phyloP scores from a whole-genome alignment of 2,888 invertebrate species.

The Napeogenes inachia region DNA sequence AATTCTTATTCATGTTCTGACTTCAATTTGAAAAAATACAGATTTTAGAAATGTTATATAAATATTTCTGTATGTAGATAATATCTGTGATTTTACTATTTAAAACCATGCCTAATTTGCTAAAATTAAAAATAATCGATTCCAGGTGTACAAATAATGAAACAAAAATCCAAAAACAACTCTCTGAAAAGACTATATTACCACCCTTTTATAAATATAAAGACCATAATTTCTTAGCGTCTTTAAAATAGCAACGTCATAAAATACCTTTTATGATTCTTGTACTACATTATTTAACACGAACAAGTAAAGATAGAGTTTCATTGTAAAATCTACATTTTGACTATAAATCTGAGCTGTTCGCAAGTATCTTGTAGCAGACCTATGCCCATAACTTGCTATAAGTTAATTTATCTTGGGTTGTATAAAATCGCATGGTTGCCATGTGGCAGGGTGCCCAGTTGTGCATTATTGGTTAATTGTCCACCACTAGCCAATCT shows the following conservation, averaged over 20 bases:
- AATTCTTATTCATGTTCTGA: too few species aligned
- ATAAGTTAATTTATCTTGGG: slow-evolving; percentile 8
- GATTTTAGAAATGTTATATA: too few species aligned
- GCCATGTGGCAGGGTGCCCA: slow-evolving; percentile 66
- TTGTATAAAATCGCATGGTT: slow-evolving; percentile 29
- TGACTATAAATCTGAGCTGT: slow-evolving; percentile 5
- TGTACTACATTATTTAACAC: background rate
- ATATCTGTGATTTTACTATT: too few species aligned
- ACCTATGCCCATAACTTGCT: slow-evolving; percentile 7
- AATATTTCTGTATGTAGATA: too few species aligned
- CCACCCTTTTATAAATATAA: background rate
- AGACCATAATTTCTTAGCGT: background rate
- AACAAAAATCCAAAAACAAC: too few species aligned
- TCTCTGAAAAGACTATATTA: background rate
- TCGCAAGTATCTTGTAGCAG: slow-evolving; percentile 6
- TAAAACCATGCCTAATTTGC: too few species aligned
- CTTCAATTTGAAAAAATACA: too few species aligned
- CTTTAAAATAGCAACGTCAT: background rate
- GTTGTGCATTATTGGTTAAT: slow-evolving; percentile 55
- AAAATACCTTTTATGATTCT: background rate
- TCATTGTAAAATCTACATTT: slow-evolving; percentile 3
- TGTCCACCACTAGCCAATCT: slow-evolving; percentile 54
- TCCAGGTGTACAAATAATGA: too few species aligned
- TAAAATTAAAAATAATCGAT: too few species aligned
- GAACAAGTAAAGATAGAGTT: background rate